phyloP scores from a whole-genome alignment of 1,140 invertebrate species.

The Apis florea region DNA sequence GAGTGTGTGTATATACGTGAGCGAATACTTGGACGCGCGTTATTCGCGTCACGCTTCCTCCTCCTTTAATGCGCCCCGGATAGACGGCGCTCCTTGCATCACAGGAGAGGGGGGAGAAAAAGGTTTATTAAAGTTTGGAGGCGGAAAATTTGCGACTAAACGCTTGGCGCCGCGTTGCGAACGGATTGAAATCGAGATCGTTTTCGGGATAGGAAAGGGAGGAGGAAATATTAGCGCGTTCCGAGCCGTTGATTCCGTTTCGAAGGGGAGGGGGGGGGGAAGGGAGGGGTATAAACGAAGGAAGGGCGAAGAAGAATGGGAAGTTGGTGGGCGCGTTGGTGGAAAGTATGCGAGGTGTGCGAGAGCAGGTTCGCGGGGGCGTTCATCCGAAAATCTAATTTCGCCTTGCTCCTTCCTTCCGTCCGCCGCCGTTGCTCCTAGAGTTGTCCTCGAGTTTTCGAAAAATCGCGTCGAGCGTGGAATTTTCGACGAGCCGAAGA shows the following conservation, averaged over 20 bases:
- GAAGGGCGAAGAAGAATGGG: not conserved
- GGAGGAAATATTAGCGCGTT: constrained; percentile 41
- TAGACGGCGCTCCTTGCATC: not conserved
- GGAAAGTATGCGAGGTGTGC: too few relatives aligned
- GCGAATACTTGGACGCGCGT: constrained; percentile 31
- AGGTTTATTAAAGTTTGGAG: constrained; percentile 39
- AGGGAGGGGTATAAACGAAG: not conserved
- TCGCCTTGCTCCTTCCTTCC: constrained; percentile 7
- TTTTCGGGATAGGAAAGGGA: not conserved
- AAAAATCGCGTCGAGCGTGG: not conserved
- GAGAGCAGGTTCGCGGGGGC: not conserved
- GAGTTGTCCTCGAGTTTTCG: constrained; percentile 10
- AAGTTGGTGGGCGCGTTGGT: not conserved
- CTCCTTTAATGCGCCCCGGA: constrained; percentile 26
- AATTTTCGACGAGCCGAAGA: constrained; percentile 14
- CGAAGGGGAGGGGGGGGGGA: not conserved
- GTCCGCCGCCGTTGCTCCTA: not conserved
- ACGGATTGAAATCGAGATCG: constrained; percentile 37
- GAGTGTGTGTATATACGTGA: not conserved
- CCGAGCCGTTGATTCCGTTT: constrained; percentile 25
- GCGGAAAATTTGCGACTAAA: constrained; percentile 37
- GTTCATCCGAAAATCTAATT: constrained; percentile 42
- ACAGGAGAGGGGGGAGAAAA: not conserved
- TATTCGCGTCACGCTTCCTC: constrained; percentile 54
- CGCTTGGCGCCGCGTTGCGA: not conserved